Conservation (phyloP, 2,113 vertebrate genomes). For the Phylloscopus trochilus region DNA sequence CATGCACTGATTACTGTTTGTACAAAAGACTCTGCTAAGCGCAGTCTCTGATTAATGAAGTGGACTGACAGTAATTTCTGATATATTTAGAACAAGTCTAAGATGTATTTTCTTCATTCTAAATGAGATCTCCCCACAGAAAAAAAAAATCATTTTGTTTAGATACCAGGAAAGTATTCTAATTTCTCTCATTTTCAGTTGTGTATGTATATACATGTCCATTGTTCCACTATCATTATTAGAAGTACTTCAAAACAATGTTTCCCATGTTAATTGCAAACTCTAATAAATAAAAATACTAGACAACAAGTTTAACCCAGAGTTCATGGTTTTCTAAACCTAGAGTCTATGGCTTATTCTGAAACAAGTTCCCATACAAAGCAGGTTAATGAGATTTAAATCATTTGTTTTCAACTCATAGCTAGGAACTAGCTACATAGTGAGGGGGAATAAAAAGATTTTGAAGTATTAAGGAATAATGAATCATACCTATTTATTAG, state of each 20-base stretch:
- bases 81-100: slow-evolving; percentile 11
- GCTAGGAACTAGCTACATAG: neutral
- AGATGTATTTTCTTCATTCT: neutral
- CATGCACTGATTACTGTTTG: neutral
- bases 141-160: neutral
- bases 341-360: neutral
- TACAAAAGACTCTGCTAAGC: neutral
- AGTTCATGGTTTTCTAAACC: neutral
- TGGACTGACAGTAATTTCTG: neutral
- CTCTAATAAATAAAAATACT: neutral
- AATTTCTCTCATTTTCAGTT: neutral
- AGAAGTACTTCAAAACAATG: neutral
- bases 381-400: neutral
- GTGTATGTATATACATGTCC: neutral
- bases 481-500: slow-evolving; percentile 40
- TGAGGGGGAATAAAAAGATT: neutral
- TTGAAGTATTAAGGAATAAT: neutral
- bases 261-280: neutral
- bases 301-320: neutral
- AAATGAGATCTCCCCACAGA: neutral
- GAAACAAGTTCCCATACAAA: neutral
- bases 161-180: neutral
- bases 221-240: neutral
- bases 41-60: slow-evolving; percentile 40
- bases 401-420: neutral